Percentiles rank a stretch among this genome's conserved stretches.
Evolutionary conservation across 2,113 vertebrate species (phyloP).

Genomic region (Takifugu flavidus): DNA sequence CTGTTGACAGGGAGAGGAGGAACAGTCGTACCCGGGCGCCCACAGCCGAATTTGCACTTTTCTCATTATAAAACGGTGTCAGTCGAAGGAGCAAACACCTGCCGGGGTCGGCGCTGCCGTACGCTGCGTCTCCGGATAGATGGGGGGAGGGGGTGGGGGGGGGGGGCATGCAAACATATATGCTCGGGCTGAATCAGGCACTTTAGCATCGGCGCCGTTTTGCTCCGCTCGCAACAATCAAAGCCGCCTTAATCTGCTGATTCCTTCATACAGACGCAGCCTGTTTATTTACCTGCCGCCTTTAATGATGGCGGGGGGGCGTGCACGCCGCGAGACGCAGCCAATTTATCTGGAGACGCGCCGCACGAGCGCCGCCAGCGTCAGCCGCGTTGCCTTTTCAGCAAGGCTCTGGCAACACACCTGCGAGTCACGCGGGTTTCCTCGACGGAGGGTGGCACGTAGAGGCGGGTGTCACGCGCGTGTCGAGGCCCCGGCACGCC

Average conservation of each 20-base stretch:
- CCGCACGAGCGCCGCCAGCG: not conserved
- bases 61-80: conserved; percentile 73
- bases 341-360: conserved; percentile 10
- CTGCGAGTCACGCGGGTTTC: not conserved
- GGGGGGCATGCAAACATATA: not conserved
- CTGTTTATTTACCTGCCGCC: conserved; percentile 14
- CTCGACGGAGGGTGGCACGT: too few relatives aligned
- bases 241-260: not conserved
- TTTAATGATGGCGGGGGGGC: conserved; percentile 8
- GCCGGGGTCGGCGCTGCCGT: conserved; percentile 56
- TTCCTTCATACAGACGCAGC: not conserved
- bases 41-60: conserved; percentile 67
- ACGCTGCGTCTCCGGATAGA: conserved; percentile 47
- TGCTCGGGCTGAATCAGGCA: conserved; percentile 6
- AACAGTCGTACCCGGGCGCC: conserved; percentile 48
- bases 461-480: too few relatives aligned
- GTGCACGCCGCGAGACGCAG: conserved; percentile 4
- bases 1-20: conserved; percentile 57
- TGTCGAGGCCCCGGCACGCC: too few relatives aligned
- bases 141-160: conserved; percentile 19
- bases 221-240: conserved; percentile 8
- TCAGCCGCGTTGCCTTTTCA: conserved; percentile 4
- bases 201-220: conserved; percentile 5
- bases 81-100: conserved; percentile 67
- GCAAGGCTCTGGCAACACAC: conserved; percentile 5